Evolutionary conservation across 2,113 vertebrate genomes (phyloP).

Genomic region (Pelvicachromis taeniatus): DNA sequence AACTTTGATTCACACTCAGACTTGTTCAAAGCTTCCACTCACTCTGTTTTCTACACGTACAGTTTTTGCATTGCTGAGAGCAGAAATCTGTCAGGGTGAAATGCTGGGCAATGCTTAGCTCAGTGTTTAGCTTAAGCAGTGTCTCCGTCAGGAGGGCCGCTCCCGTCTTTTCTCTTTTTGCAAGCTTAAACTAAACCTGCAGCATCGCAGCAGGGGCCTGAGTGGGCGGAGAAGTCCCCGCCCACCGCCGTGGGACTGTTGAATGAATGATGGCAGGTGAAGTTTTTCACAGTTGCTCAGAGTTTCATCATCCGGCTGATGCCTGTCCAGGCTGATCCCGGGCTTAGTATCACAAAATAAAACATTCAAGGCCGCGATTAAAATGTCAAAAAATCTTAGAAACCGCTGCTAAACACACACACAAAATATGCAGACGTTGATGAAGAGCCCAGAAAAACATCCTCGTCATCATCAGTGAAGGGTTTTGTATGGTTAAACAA

Average conservation of each 20-base stretch:
- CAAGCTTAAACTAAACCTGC: background rate
- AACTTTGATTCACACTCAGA: background rate
- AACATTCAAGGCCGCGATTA: background rate
- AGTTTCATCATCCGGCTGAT: constrained; percentile 4
- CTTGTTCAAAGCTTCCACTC: background rate
- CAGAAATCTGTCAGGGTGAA: rapidly evolving
- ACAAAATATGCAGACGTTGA: background rate
- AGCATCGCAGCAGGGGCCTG: background rate
- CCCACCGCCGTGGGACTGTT: background rate
- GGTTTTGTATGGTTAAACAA: background rate
- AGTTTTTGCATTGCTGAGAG: background rate
- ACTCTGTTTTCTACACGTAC: background rate
- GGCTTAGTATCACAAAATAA: background rate
- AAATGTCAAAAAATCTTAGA: background rate
- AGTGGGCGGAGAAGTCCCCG: background rate
- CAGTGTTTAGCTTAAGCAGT: rapidly evolving
- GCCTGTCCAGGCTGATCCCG: background rate
- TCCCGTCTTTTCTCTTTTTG: background rate
- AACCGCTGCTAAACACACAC: background rate
- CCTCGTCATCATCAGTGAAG: background rate
- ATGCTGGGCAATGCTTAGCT: background rate
- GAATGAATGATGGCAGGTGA: background rate
- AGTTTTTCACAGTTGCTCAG: background rate
- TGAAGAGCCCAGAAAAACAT: constrained; percentile 43
- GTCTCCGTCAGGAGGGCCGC: rapidly evolving